A percentile compares a stretch with the other conserved stretches of the same genome.
These are phyloP conservation scores for Cladopsammia gracilis DNA, from an alignment of 64 coral and sea anemone genomes.

Conservation along the genomic window DNA sequence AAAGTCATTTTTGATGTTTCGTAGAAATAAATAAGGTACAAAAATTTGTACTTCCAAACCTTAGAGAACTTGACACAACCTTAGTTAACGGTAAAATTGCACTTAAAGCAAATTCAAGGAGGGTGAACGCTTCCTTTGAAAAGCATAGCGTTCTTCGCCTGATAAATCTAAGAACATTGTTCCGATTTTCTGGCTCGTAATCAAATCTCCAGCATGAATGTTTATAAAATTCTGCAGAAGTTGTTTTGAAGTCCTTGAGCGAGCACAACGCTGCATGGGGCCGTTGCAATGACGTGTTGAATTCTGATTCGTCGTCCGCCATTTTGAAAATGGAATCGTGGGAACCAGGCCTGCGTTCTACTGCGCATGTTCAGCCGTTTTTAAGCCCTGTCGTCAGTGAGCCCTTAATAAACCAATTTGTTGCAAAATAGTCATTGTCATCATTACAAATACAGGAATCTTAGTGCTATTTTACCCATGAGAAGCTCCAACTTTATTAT, in stretches of 20 bases:
- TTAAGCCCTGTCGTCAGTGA: constrained; percentile 14
- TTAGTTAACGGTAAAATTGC: neutral
- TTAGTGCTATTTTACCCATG: no score
- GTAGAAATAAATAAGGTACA: neutral
- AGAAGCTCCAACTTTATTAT: no score
- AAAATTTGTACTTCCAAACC: neutral
- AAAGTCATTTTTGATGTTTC: constrained; percentile 4
- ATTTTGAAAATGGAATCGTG: constrained; percentile 13
- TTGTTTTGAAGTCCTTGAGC: no score
- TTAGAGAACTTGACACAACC: neutral
- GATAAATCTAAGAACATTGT: neutral
- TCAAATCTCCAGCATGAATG: no score
- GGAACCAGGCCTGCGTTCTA: neutral
- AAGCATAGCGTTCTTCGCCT: neutral
- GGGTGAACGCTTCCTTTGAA: neutral
- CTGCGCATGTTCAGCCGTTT: constrained; percentile 15
- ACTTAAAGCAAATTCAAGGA: neutral
- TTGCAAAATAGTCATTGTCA: no score
- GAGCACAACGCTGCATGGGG: neutral
- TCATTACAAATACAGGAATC: no score
- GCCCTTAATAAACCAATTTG: no score
- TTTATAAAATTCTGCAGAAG: neutral
- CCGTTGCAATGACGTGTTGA: neutral
- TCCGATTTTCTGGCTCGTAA: neutral
- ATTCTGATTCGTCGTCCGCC: constrained; percentile 8